phyloP scores from a whole-genome alignment of 2,113 vertebrate species.

The Proteles cristata region DNA sequence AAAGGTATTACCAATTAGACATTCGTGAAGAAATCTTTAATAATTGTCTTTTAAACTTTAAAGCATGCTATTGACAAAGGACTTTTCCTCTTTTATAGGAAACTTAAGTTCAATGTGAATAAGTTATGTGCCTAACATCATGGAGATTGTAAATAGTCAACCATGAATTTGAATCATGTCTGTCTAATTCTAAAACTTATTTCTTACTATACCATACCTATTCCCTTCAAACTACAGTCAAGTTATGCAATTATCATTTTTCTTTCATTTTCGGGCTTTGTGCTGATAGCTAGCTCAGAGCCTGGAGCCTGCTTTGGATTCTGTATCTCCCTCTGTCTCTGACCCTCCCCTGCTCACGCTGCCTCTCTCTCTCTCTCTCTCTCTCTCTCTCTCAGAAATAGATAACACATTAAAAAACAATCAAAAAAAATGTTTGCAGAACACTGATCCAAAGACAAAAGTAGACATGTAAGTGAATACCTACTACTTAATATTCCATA shows the following conservation, averaged over 20 bases:
- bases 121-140: neutral
- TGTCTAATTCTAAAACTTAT: neutral
- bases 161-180: neutral
- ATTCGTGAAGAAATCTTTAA: neutral
- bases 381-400: no score
- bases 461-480: neutral
- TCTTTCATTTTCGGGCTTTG: neutral
- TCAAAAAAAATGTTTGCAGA: neutral
- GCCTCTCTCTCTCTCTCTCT: no score
- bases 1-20: neutral
- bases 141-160: neutral
- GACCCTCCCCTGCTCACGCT: no score
- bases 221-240: neutral
- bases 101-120: neutral
- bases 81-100: neutral
- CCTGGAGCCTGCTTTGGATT: no score
- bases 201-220: neutral
- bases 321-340: no score
- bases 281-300: no score
- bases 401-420: no score
- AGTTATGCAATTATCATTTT: neutral
- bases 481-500: neutral
- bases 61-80: neutral
- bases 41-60: neutral
- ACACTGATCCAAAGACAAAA: neutral